A percentile compares a stretch with the other conserved stretches of the same genome.
phyloP scores from a whole-genome alignment of 2,113 vertebrate species.

The Scomber japonicus region DNA sequence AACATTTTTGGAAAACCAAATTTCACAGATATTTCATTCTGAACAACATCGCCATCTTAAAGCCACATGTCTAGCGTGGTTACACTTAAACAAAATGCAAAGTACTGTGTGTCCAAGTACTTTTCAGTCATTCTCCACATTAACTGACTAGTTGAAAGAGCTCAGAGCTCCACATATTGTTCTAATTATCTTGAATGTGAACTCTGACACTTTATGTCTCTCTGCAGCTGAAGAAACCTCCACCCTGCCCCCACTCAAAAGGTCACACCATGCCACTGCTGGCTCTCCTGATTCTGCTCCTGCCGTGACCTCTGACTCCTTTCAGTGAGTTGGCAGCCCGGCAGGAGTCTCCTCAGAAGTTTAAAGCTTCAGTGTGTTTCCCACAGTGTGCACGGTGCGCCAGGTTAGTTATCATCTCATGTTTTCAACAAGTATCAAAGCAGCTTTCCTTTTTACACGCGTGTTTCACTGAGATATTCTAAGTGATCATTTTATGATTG shows the following conservation, averaged over 20 bases:
- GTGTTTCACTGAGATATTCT: too few species aligned
- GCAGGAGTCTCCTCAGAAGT: not conserved
- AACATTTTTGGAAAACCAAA: not conserved
- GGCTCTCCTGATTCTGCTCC: not conserved
- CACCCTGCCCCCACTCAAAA: not conserved
- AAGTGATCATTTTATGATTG: too few species aligned
- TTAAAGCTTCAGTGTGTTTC: conserved; percentile 10
- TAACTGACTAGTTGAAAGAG: not conserved
- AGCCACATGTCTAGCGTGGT: not conserved
- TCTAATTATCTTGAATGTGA: conserved; percentile 54
- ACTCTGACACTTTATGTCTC: conserved; percentile 41
- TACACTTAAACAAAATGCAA: not conserved
- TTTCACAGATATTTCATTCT: not conserved
- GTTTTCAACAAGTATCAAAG: not conserved
- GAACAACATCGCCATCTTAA: not conserved
- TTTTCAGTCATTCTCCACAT: not conserved
- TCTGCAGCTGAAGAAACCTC: conserved; percentile 35
- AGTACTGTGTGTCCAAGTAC: too few species aligned
- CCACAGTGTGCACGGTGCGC: not conserved
- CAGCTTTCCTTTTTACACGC: too few species aligned
- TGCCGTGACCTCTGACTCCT: conserved; percentile 47
- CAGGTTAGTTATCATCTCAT: too few species aligned
- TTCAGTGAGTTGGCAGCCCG: not conserved
- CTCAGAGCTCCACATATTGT: conserved; percentile 44
- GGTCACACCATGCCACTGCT: conserved; percentile 1